phyloP scores from a whole-genome alignment of 2,888 invertebrate genomes.

The Ceramica pisi region DNA sequence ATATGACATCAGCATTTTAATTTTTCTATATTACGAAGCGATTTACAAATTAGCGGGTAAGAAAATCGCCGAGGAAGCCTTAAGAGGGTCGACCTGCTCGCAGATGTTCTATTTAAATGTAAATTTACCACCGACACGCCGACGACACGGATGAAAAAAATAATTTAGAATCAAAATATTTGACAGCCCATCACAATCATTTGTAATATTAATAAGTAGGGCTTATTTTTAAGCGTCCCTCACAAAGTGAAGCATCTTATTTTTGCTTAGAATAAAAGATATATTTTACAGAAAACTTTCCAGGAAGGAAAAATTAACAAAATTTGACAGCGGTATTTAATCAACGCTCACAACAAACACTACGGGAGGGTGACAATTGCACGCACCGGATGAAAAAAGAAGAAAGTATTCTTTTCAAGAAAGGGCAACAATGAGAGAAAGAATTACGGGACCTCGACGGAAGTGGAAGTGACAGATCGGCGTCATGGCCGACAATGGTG shows the following conservation, averaged over 20 bases:
- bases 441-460: slow-evolving; percentile 82
- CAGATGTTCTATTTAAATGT: slow-evolving; percentile 91
- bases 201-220: slow-evolving; percentile 60
- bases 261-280: slow-evolving; percentile 24
- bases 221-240: slow-evolving; percentile 47
- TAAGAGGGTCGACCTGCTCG: slow-evolving; percentile 87
- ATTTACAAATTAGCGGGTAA: slow-evolving; percentile 91
- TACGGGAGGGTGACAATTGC: slow-evolving; percentile 88
- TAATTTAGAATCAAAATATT: slow-evolving; percentile 85
- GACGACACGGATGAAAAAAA: slow-evolving; percentile 87
- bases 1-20: slow-evolving; percentile 91
- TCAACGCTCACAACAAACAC: slow-evolving; percentile 88
- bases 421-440: slow-evolving; percentile 88
- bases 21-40: slow-evolving; percentile 89
- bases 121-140: slow-evolving; percentile 86
- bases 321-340: slow-evolving; percentile 88
- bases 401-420: slow-evolving; percentile 87
- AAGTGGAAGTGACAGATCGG: slow-evolving; percentile 90
- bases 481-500: slow-evolving; percentile 82
- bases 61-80: slow-evolving; percentile 87
- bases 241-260: slow-evolving; percentile 39
- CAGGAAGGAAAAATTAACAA: slow-evolving; percentile 82
- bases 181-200: slow-evolving; percentile 77
- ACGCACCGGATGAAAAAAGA: slow-evolving; percentile 81
- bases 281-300: slow-evolving; percentile 54